These are phyloP conservation scores for Amblyjoppa proteus DNA, from an alignment of 2,888 invertebrate species.

Conservation along the genomic window DNA sequence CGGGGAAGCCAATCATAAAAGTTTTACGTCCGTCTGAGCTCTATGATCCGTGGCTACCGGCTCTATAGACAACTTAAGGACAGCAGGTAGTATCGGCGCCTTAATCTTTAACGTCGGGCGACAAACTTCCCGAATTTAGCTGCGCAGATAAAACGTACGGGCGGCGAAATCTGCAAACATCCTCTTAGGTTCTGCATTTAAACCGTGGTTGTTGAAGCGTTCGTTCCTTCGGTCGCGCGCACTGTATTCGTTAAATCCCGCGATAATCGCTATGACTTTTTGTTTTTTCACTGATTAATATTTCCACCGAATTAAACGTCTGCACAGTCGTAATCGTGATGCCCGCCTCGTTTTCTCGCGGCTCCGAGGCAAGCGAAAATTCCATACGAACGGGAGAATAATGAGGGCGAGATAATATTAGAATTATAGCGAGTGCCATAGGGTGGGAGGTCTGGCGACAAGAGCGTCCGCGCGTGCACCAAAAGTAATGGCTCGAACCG, in stretches of 20 bases:
- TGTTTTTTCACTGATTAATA: slow-evolving; percentile 36
- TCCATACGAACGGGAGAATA: slow-evolving; percentile 60
- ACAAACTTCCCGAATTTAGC: neutral
- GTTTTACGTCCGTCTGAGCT: slow-evolving; percentile 9
- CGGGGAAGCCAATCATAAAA: slow-evolving; percentile 33
- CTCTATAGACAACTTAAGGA: neutral
- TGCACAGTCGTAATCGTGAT: slow-evolving; percentile 3
- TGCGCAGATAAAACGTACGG: neutral
- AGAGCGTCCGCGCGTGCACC: slow-evolving; percentile 29
- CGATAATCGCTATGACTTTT: slow-evolving; percentile 3
- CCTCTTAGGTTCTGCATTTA: neutral
- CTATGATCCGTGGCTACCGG: neutral
- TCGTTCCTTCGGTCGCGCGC: neutral
- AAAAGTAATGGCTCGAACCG: slow-evolving; percentile 65
- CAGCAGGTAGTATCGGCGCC: neutral
- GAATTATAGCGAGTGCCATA: slow-evolving; percentile 63
- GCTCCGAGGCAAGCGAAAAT: slow-evolving; percentile 29
- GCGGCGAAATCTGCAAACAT: neutral
- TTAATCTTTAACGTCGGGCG: neutral
- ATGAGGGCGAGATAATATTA: slow-evolving; percentile 71
- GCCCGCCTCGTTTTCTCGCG: slow-evolving; percentile 29
- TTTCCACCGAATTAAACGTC: slow-evolving; percentile 31
- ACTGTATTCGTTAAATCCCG: slow-evolving; percentile 20
- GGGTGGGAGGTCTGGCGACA: slow-evolving; percentile 9
- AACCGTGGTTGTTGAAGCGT: neutral